Evolutionary conservation across 2,113 vertebrate genomes (phyloP), one percentile per base, ranked within the genome.

Genomic region (Ardeotis arabs): DNA sequence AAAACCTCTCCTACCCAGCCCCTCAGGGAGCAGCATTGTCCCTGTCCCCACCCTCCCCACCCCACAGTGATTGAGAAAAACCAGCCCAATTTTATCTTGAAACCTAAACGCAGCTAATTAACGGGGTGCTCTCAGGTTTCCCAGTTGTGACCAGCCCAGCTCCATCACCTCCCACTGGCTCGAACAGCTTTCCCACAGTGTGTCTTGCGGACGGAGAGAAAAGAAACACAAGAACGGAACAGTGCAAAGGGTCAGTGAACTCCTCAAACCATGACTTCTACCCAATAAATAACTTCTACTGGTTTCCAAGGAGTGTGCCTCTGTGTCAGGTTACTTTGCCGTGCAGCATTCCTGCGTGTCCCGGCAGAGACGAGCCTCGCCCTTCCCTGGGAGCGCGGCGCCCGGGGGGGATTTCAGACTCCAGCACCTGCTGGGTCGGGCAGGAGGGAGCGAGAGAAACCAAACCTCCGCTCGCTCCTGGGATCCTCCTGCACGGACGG

Each of bases 251-350:
- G 44, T 23, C 66, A 12, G 9, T 0, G 0, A 85, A 52, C 15
- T 63, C 82, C 64, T 33, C 79, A 4, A 31, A n/a, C 0, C 0
- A 13, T 1, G 24, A 68, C 58, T 70, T 37, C 68, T 28, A 35
- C 80, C 45, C 53, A 97, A 95, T 97, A 96, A 97, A 96, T 6
- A 4, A 58, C 76, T 52, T 27, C 77, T 37, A 33, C 56, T 75
- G 90, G 83, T 93, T 93, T 64, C 94, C 90, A 58, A 56, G 37
- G 69, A 39, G 25, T 41, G 31, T n/a, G 64, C 39, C n/a, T 44
- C 33, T n/a, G 41, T 37, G 24, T 60, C 55, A 7, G 33, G 33
- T 93, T 37, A 9, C 25, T 83, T 47, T n/a, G 78, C 81, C 45
- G 8, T 1, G 52, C n/a, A 76, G 28, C 13, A 1, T 5, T 15